These are phyloP conservation scores for Henricia sp. DNA, from an alignment of 53 echinoderm and acorn worm genomes.

Conservation along the genomic window DNA sequence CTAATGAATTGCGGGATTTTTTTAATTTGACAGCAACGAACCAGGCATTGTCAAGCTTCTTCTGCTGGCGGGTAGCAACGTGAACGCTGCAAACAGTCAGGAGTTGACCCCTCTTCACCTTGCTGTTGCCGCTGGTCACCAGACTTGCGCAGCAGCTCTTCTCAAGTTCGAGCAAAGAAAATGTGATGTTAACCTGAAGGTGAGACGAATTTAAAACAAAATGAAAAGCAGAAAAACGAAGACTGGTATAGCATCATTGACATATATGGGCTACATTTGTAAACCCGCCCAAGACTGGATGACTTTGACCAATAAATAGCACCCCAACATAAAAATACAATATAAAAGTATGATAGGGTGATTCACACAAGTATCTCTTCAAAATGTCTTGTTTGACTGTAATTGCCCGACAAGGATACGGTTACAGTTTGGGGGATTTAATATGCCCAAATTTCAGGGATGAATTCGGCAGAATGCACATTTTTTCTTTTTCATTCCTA, in stretches of 20 bases:
- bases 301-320: no score
- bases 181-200: constrained; percentile 25
- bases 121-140: constrained; percentile 69
- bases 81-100: constrained; percentile 53
- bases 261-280: no score
- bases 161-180: constrained; percentile 12
- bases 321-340: neutral
- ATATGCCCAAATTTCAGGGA: no score
- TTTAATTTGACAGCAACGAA: constrained; percentile 67
- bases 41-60: constrained; percentile 64
- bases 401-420: no score
- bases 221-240: neutral
- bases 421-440: no score
- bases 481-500: no score
- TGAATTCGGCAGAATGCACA: no score
- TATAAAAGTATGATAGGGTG: no score
- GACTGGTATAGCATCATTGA: neutral
- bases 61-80: constrained; percentile 41
- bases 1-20: no score
- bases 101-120: constrained; percentile 65
- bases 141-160: constrained; percentile 61
- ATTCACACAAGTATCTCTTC: no score
- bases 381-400: no score
- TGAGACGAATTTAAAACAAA: neutral
- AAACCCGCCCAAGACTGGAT: no score